Percentiles rank a stretch among this genome's conserved stretches.
phyloP scores from a whole-genome alignment of 1,140 invertebrate species.

The Proctacanthus coquilletti region DNA sequence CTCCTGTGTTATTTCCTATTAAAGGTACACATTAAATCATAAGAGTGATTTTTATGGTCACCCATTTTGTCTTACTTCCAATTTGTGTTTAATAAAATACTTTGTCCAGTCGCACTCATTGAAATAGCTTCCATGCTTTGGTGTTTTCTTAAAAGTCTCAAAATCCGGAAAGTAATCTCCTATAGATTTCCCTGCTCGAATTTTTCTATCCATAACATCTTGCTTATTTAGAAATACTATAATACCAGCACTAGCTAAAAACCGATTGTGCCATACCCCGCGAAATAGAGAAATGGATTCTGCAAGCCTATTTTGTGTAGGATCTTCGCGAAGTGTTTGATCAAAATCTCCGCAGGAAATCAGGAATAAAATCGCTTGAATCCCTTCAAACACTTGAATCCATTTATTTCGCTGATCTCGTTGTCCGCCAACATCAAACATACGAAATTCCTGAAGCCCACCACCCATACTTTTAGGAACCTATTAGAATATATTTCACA shows the following conservation, averaged over 20 bases:
- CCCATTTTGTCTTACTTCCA: conserved; percentile 35
- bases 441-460: conserved; percentile 50
- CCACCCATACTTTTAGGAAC: conserved; percentile 49
- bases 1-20: conserved; percentile 21
- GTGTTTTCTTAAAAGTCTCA: conserved; percentile 31
- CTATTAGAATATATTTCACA: conserved; percentile 10
- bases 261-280: conserved; percentile 64
- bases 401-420: conserved; percentile 67
- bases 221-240: conserved; percentile 75
- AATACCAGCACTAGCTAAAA: conserved; percentile 52
- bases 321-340: conserved; percentile 55
- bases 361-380: conserved; percentile 62
- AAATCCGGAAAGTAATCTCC: conserved; percentile 51
- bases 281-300: conserved; percentile 57
- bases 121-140: conserved; percentile 29
- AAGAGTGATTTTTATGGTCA: background rate
- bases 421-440: conserved; percentile 71
- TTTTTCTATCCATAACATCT: conserved; percentile 56
- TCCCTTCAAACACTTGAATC: conserved; percentile 72
- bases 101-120: conserved; percentile 48
- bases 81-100: conserved; percentile 49
- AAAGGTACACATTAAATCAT: background rate
- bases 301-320: conserved; percentile 46
- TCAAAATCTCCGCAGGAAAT: conserved; percentile 66
- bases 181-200: conserved; percentile 44